Evolutionary conservation across 2,888 invertebrate species (phyloP).

Genomic region (Tricholauxania praeusta): DNA sequence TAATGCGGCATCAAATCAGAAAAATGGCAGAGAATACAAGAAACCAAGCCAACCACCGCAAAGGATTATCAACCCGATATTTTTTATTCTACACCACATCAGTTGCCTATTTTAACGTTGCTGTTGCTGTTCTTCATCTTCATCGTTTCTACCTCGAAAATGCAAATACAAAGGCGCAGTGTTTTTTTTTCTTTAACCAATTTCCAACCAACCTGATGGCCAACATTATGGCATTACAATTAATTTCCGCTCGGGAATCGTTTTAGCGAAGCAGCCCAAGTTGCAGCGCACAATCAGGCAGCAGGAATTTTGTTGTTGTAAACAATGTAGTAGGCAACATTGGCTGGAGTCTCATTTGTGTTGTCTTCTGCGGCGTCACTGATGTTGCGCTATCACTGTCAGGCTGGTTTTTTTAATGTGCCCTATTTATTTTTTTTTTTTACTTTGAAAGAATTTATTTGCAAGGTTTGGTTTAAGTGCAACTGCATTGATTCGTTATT

Average conservation of each 20-base stretch:
- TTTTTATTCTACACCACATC: background rate
- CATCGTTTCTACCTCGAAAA: no score
- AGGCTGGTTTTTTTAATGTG: background rate
- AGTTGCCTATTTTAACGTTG: constrained; percentile 5
- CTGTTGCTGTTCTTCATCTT: background rate
- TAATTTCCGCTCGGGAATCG: constrained; percentile 30
- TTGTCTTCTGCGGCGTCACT: background rate
- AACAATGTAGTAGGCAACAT: background rate
- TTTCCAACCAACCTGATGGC: constrained; percentile 17
- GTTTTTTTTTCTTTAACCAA: background rate
- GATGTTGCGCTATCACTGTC: background rate
- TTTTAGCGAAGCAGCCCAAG: background rate
- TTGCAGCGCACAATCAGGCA: background rate
- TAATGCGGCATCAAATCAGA: background rate
- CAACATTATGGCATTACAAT: constrained; percentile 20
- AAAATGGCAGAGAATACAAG: background rate
- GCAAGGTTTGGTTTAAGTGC: constrained; percentile 7
- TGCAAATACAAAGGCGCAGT: background rate
- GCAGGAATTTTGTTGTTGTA: background rate
- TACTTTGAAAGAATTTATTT: constrained; percentile 1
- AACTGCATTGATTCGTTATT: constrained; percentile 5
- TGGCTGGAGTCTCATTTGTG: constrained; percentile 16
- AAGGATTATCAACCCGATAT: background rate
- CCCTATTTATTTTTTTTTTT: constrained; percentile 1
- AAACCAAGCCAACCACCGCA: background rate